A percentile compares a stretch with the other conserved stretches of the same genome.
phyloP scores from a whole-genome alignment of 2,113 vertebrate species.

The Tachycineta bicolor region DNA sequence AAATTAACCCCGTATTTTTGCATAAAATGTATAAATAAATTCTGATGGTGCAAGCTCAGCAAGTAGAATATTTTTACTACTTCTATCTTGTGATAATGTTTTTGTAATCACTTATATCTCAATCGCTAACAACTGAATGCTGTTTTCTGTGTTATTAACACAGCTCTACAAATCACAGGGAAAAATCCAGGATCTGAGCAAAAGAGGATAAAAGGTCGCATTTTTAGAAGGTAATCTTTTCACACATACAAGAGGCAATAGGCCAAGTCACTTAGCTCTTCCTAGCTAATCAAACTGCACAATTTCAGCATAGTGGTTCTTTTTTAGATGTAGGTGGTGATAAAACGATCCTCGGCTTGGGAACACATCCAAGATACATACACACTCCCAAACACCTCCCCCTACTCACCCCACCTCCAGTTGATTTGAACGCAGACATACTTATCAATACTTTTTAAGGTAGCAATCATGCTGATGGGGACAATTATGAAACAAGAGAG shows the following conservation, averaged over 20 bases:
- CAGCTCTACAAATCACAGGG: conserved; percentile 30
- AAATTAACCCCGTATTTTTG: conserved; percentile 69
- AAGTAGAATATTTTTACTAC: conserved; percentile 56
- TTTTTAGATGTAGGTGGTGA: conserved; percentile 63
- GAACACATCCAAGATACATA: conserved; percentile 56
- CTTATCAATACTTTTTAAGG: conserved; percentile 57
- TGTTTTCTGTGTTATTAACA: conserved; percentile 31
- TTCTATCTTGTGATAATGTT: conserved; percentile 39
- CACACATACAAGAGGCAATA: conserved; percentile 40
- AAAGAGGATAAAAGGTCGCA: conserved; percentile 36
- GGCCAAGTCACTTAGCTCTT: conserved; percentile 59
- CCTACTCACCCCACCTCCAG: conserved; percentile 45
- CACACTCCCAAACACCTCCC: conserved; percentile 59
- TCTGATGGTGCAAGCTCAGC: conserved; percentile 55
- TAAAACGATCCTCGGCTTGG: conserved; percentile 51
- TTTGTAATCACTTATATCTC: conserved; percentile 57
- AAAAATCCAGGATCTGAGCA: conserved; percentile 45
- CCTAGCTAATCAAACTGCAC: conserved; percentile 54
- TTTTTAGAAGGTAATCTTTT: conserved; percentile 58
- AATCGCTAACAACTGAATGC: conserved; percentile 22
- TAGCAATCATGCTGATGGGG: conserved; percentile 8
- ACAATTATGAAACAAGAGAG: conserved; percentile 43
- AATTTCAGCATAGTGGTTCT: conserved; percentile 52
- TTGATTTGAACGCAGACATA: conserved; percentile 14
- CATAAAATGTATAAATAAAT: conserved; percentile 65